Percentiles rank a stretch among this genome's conserved stretches.
These are phyloP conservation scores for Equus quagga DNA, from an alignment of 2,113 vertebrate species.

Conservation along the genomic window DNA sequence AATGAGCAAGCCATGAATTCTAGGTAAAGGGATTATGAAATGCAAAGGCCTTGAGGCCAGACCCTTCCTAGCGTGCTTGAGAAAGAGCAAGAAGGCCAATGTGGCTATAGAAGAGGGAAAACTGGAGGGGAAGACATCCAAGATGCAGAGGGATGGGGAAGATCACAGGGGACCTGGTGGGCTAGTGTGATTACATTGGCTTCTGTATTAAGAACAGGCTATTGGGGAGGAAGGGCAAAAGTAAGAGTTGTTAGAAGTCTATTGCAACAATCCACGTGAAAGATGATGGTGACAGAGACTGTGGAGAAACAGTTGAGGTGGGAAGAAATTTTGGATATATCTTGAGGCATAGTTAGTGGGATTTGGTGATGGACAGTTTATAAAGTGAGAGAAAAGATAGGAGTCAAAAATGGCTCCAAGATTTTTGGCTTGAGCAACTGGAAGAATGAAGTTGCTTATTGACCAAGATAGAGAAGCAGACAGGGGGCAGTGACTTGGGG, in stretches of 20 bases:
- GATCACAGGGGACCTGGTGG: fast-evolving
- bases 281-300: too few species aligned
- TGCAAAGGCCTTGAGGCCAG: background rate
- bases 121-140: fast-evolving
- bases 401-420: background rate
- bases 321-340: fast-evolving
- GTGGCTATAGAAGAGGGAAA: background rate
- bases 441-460: background rate
- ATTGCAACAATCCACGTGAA: too few species aligned
- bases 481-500: fast-evolving
- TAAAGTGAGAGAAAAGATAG: background rate
- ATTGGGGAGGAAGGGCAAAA: background rate
- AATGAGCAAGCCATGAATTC: too few species aligned
- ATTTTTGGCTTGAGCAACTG: background rate
- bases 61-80: too few species aligned
- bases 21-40: background rate
- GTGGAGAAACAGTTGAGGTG: fast-evolving
- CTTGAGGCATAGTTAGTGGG: fast-evolving
- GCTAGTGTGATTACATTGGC: background rate
- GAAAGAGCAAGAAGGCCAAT: background rate
- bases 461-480: background rate
- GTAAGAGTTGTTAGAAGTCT: background rate
- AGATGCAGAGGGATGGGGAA: fast-evolving
- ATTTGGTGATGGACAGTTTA: too few species aligned
- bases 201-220: background rate